Base-by-base conservation (phyloP, 2,888 invertebrate species). In the Amiota communis region DNA sequence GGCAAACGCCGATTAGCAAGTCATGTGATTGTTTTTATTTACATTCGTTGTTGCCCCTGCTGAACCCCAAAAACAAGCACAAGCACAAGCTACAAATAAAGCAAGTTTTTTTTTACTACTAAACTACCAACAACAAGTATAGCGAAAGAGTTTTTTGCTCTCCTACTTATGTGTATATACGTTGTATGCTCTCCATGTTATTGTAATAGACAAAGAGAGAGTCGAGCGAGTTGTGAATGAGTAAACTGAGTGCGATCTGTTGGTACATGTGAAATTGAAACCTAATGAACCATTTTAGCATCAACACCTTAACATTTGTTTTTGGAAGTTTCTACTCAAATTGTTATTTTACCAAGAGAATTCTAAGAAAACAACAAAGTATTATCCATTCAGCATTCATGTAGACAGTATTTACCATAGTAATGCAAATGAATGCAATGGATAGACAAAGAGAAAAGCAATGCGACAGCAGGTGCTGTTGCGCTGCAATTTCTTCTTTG, bases 1-100 rank as follows among this genome's bases (percentile, higher is more conserved):
- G 75, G 80, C 69, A 83, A 82, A 81, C 85, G 84, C 83, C 87
- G 88, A 87, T 88, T 87, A 88, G 83, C 87, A 82, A 88, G 88
- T 88, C 88, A 88, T 88, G 88, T 88, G 88, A 88, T 89, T 88
- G 86, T 82, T 87, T 87, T 87, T 84, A 82, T 86, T 86, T 87
- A 81, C 85, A 84, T 84, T 84, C 81, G 57, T 72, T 36, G 36
- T 36, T n/a, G 78, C 84, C 82, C 82, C 85, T 76, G 75, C 76
- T 74, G 73, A 72, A 46, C 49, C 53, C 71, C 74, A 72, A 36
- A 36, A 6, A 36, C 36, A 36, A 36, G 59, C 74, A 70, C 59
- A 59, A 72, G 73, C 73, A 75, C 67, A 71, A 46, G 73, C 74
- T 73, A 76, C 72, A 69, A 17, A 72, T 47, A 68, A 59, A 69